Evolutionary conservation across 2,797 vertebrate species (phyloP).

Genomic region (Coregonus ussuriensis): DNA sequence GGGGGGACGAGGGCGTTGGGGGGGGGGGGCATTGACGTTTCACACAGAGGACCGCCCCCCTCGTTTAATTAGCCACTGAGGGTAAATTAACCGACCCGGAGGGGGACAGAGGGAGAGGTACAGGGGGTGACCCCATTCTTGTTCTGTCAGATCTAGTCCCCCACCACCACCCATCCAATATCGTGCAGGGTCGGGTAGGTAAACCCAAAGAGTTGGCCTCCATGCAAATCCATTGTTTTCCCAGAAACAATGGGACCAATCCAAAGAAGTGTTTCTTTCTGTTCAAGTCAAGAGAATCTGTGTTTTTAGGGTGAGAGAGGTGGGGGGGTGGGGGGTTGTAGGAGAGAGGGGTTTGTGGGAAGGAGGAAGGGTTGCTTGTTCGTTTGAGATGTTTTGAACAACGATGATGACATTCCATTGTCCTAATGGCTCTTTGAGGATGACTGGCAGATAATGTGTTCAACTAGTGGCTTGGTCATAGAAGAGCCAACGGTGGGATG

Average conservation of each 20-base stretch:
- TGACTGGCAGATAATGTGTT: background rate
- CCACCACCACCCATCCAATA: constrained; percentile 61
- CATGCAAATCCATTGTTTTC: constrained; percentile 62
- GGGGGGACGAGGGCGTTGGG: constrained; percentile 50
- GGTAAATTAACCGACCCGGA: constrained; percentile 69
- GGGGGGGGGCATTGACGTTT: constrained; percentile 73
- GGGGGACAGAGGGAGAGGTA: constrained; percentile 5
- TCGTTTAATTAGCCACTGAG: constrained; percentile 79
- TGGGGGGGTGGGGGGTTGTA: background rate
- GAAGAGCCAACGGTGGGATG: background rate
- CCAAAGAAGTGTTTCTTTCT: constrained; percentile 25
- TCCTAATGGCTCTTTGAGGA: constrained; percentile 52
- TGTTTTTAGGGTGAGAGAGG: constrained; percentile 44
- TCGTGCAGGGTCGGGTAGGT: constrained; percentile 63
- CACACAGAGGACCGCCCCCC: constrained; percentile 60
- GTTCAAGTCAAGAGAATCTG: constrained; percentile 42
- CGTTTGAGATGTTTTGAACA: constrained; percentile 12
- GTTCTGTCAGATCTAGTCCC: background rate
- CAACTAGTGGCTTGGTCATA: background rate
- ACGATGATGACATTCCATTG: constrained; percentile 71
- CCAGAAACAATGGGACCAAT: constrained; percentile 58
- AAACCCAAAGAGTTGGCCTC: constrained; percentile 56
- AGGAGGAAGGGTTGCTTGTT: constrained; percentile 37
- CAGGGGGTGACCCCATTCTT: background rate
- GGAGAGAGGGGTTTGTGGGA: constrained; percentile 20